Percentiles rank a stretch among this genome's conserved stretches.
phyloP scores from a whole-genome alignment of 1,140 invertebrate genomes.

The Cotesia vestalis region DNA sequence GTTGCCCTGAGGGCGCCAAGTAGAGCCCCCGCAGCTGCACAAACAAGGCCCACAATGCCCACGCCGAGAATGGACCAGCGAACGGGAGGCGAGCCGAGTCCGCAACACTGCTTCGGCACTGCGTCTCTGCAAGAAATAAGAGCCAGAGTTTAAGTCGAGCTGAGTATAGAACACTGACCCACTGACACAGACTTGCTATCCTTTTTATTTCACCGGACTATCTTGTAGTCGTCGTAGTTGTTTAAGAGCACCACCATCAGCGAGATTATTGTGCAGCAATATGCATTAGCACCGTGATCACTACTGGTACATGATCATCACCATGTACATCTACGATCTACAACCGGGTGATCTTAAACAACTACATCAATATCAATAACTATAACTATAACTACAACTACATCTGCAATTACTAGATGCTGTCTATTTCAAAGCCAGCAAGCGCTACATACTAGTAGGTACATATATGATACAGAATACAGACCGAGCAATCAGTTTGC shows the following conservation, averaged over 20 bases:
- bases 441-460: neutral
- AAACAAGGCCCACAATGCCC: conserved; percentile 62
- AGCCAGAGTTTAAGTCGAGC: neutral
- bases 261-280: too few relatives aligned
- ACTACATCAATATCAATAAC: neutral
- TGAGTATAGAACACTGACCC: conserved; percentile 51
- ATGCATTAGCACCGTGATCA: too few relatives aligned
- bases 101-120: conserved; percentile 65
- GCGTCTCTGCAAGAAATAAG: conserved; percentile 55
- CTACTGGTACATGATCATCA: too few relatives aligned
- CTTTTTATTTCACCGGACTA: neutral
- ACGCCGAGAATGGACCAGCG: conserved; percentile 64
- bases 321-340: too few relatives aligned
- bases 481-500: too few relatives aligned
- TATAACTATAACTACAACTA: neutral
- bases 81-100: conserved; percentile 61
- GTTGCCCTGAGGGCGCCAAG: conserved; percentile 63
- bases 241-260: neutral
- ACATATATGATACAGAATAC: too few relatives aligned
- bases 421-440: conserved; percentile 14
- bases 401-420: conserved; percentile 3
- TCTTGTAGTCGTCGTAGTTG: conserved; percentile 4
- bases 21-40: conserved; percentile 61
- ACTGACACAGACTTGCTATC: conserved; percentile 56
- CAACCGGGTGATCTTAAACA: too few relatives aligned